phyloP scores from a whole-genome alignment of 2,888 invertebrate genomes.

The Gastracanthus pulcherrimus region DNA sequence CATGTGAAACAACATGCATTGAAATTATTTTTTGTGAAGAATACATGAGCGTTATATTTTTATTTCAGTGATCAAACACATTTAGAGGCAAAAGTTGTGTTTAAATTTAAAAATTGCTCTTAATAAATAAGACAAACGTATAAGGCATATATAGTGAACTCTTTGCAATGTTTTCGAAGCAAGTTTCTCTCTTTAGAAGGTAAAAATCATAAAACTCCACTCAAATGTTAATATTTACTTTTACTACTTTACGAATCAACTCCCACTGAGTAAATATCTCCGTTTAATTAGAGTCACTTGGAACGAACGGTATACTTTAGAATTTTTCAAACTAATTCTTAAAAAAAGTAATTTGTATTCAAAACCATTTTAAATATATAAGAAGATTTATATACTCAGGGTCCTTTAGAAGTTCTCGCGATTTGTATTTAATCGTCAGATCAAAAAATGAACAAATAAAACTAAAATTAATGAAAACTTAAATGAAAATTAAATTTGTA shows the following conservation, averaged over 20 bases:
- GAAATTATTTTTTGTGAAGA: neutral
- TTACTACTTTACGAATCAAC: neutral
- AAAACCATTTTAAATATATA: too few relatives aligned
- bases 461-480: too few relatives aligned
- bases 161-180: neutral
- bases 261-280: neutral
- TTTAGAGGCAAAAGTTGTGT: neutral
- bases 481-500: too few relatives aligned
- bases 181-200: neutral
- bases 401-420: too few relatives aligned
- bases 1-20: neutral
- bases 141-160: neutral
- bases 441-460: too few relatives aligned
- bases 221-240: neutral
- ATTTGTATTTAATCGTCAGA: too few relatives aligned
- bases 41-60: neutral
- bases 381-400: too few relatives aligned
- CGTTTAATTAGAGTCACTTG: constrained; percentile 1
- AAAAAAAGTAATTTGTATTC: too few relatives aligned
- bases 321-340: too few relatives aligned
- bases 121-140: neutral
- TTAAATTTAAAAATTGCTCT: neutral
- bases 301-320: neutral
- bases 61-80: neutral
- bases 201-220: neutral